A percentile compares a stretch with the other conserved stretches of the same genome.
These are phyloP conservation scores for Sebastes variabilis DNA, from an alignment of 2,797 vertebrate genomes.

Conservation along the genomic window DNA sequence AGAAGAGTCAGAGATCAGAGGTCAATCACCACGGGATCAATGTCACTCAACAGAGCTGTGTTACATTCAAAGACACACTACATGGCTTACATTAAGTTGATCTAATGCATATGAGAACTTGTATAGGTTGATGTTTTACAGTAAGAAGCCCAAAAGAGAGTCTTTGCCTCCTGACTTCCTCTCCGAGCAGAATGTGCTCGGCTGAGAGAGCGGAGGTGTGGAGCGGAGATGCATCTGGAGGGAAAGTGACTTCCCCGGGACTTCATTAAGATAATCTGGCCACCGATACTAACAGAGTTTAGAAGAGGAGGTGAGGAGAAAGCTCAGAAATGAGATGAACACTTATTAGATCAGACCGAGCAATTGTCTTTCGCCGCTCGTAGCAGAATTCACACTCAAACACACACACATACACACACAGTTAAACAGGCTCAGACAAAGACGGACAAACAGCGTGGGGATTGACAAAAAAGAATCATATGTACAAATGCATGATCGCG, in stretches of 20 bases:
- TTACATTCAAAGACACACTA: slow-evolving; percentile 49
- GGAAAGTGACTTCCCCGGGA: slow-evolving; percentile 81
- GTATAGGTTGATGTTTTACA: neutral
- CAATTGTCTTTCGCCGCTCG: slow-evolving; percentile 69
- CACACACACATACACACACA: slow-evolving; percentile 22
- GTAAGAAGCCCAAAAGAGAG: slow-evolving; percentile 8
- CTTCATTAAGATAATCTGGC: slow-evolving; percentile 87
- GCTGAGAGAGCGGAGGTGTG: slow-evolving; percentile 3
- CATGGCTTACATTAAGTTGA: slow-evolving; percentile 22
- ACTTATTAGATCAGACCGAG: slow-evolving; percentile 84
- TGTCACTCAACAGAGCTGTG: slow-evolving; percentile 65
- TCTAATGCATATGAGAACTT: slow-evolving; percentile 22
- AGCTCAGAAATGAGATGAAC: slow-evolving; percentile 84
- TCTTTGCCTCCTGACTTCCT: neutral
- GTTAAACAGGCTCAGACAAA: slow-evolving; percentile 21
- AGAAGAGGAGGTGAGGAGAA: slow-evolving; percentile 79
- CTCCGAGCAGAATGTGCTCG: neutral
- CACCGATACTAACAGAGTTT: slow-evolving; percentile 85
- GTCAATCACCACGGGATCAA: slow-evolving; percentile 77
- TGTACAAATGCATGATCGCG: neutral
- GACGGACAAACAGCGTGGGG: neutral
- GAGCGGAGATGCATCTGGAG: slow-evolving; percentile 38
- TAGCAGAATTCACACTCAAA: slow-evolving; percentile 53
- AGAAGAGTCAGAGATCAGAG: slow-evolving; percentile 72
- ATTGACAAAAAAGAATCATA: slow-evolving; percentile 13